Evolutionary conservation across 2,888 invertebrate species (phyloP), one percentile per base, ranked within the genome.

Genomic region (Idaea straminata): DNA sequence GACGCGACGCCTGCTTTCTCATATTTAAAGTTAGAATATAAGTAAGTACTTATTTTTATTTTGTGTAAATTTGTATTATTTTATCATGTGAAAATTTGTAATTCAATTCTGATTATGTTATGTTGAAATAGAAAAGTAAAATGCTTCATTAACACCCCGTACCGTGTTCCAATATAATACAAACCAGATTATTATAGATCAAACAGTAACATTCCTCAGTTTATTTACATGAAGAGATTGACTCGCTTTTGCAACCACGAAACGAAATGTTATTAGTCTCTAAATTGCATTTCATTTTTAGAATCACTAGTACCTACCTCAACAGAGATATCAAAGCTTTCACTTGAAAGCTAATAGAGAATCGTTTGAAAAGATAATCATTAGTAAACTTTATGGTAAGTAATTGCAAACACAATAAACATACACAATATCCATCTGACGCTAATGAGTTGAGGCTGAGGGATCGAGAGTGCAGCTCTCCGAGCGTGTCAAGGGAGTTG

Each of bases 371-470:
- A 47, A 47, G 7, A 13, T 13, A 10, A 4, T 47, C 5, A 13
- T 47, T 10, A 4, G 10, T 0, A 47, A 4, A 47, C 3, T 47
- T 47, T 7, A 47, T 13, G 47, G 47, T 47, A 10, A 47, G 13
- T 47, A 47, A 38, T 61, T 35, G n/a, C 15, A 64, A 58, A 58
- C 35, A 67, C 63, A 47, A 65, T 62, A 62, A 74, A 88, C 96
- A 94, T 96, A 97, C 97, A 94, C 95, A 95, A 82, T 97, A 97
- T 92, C 97, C 97, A 91, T 97, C 97, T 68, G 97, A 97, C 77
- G 96, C 95, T 70, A 96, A 91, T 15, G 96, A 96, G 62, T 94
- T 95, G 74, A 95, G 93, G 84, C 96, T 96, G 67, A 95, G 84
- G 4, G 95, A 95, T 64, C 95, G 90, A 72, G 85, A 93, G 81